Percentiles rank a stretch among this genome's conserved stretches.
phyloP scores from a whole-genome alignment of 2,888 invertebrate genomes.

The Calephelis perditalis region DNA sequence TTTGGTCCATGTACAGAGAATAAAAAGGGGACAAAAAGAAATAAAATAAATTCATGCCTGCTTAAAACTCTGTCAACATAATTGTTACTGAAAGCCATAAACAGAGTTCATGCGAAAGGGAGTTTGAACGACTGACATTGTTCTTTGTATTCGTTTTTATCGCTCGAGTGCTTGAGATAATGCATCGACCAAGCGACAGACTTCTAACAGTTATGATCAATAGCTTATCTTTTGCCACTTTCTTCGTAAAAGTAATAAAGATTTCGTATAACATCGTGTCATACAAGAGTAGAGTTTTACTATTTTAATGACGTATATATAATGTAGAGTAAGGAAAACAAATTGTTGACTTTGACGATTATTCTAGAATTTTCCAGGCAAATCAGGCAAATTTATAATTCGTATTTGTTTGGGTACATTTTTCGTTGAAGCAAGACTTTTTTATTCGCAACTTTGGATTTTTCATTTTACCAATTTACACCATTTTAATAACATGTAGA shows the following conservation, averaged over 20 bases:
- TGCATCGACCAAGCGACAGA: constrained; percentile 43
- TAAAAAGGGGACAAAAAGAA: constrained; percentile 37
- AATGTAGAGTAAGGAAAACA: background rate
- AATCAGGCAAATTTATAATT: too few species aligned
- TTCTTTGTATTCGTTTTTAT: constrained; percentile 77
- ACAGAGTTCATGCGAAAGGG: constrained; percentile 66
- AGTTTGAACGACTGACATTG: constrained; percentile 66
- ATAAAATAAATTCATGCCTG: background rate
- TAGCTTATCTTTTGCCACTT: constrained; percentile 59
- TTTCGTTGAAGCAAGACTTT: too few species aligned
- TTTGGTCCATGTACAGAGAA: background rate
- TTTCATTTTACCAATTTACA: too few species aligned
- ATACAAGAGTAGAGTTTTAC: too few species aligned
- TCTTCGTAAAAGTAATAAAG: constrained; percentile 60
- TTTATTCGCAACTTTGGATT: too few species aligned
- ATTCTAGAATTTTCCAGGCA: too few species aligned
- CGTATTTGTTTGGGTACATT: too few species aligned
- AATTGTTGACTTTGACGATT: too few species aligned
- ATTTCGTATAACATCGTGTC: constrained; percentile 46
- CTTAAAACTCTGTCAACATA: constrained; percentile 8
- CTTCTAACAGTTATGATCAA: constrained; percentile 41
- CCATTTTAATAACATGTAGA: too few species aligned
- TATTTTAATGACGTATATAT: too few species aligned
- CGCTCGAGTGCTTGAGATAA: constrained; percentile 71
- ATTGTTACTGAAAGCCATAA: constrained; percentile 59